phyloP scores from a whole-genome alignment of 1,140 invertebrate species.

The Saccostrea cuccullata region DNA sequence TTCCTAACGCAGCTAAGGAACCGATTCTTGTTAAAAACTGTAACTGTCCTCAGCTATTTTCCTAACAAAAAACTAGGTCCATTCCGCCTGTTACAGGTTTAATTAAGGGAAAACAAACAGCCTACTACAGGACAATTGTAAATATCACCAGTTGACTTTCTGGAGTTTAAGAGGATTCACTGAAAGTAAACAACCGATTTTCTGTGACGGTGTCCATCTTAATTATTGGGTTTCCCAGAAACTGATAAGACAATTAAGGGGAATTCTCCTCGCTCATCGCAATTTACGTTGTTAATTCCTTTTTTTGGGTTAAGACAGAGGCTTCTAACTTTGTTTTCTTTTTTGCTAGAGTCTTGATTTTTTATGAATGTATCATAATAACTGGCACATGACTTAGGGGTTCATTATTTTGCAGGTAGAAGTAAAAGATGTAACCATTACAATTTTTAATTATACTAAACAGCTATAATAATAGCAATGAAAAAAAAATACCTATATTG shows the following conservation, averaged over 20 bases:
- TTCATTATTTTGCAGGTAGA: not conserved
- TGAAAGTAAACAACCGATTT: not conserved
- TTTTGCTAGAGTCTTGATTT: too few relatives aligned
- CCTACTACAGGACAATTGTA: not conserved
- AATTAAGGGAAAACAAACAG: not conserved
- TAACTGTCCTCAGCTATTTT: not conserved
- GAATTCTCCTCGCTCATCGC: not conserved
- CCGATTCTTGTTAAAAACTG: not conserved
- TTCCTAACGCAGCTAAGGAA: not conserved
- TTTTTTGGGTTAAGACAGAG: not conserved
- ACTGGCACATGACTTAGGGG: too few relatives aligned
- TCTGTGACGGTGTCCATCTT: not conserved
- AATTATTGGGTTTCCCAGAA: not conserved
- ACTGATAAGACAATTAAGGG: not conserved
- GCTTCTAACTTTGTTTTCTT: not conserved
- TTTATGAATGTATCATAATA: too few relatives aligned
- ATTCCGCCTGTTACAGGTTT: not conserved
- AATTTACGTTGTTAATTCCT: not conserved
- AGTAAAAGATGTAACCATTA: too few relatives aligned
- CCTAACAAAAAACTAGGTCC: not conserved
- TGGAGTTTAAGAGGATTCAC: constrained; percentile 19
- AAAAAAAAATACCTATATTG: too few relatives aligned
- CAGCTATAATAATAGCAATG: too few relatives aligned
- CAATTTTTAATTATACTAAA: too few relatives aligned
- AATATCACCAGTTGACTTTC: not conserved